Conservation (phyloP, 2,888 invertebrate genomes). For the Crossocerus cetratus region DNA sequence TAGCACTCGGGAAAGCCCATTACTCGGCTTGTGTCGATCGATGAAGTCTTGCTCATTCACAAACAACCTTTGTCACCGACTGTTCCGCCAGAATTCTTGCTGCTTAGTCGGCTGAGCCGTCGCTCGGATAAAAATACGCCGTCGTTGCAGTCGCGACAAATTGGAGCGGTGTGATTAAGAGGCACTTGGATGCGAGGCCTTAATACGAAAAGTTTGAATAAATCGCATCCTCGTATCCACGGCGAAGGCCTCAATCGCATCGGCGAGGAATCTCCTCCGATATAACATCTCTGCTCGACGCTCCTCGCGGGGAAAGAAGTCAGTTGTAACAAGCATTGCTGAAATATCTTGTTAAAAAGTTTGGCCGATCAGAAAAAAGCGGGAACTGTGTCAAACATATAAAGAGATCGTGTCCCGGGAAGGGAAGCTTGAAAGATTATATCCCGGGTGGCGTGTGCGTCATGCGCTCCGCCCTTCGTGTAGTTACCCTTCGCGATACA, state of each 20-base stretch:
- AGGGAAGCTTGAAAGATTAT: neutral
- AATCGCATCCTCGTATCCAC: no score
- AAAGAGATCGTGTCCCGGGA: neutral
- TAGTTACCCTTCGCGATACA: no score
- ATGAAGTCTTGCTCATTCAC: conserved; percentile 4
- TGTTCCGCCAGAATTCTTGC: neutral
- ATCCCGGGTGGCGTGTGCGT: neutral
- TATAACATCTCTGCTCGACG: no score
- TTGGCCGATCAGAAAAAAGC: neutral
- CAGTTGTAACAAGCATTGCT: neutral
- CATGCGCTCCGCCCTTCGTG: neutral
- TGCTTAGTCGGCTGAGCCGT: neutral
- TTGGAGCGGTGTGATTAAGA: no score
- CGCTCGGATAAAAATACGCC: neutral
- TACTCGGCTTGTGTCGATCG: neutral
- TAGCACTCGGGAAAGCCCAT: neutral
- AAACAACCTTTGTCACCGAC: neutral
- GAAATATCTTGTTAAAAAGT: conserved; percentile 4
- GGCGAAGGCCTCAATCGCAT: no score
- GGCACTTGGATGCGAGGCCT: no score
- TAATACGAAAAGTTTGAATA: no score
- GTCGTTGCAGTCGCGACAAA: neutral
- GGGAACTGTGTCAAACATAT: neutral
- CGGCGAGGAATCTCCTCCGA: no score
- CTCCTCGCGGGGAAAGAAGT: neutral